phyloP scores from a whole-genome alignment of 2,888 invertebrate genomes.

The Coecobrya sp. region DNA sequence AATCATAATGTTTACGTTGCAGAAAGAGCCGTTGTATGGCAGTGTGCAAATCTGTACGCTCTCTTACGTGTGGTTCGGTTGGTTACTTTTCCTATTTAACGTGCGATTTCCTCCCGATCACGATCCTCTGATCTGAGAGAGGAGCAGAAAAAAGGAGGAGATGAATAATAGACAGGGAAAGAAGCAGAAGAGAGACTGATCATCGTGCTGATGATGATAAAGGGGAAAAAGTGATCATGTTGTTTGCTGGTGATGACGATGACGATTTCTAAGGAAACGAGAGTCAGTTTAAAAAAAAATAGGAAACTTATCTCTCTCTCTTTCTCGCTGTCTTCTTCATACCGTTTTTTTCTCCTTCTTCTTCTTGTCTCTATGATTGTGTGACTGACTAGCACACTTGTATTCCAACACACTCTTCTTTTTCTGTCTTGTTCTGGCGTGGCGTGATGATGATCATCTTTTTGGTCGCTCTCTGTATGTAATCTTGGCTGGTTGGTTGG shows the following conservation, averaged over 20 bases:
- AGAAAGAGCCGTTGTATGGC: too few relatives aligned
- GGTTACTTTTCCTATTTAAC: constrained; percentile 19
- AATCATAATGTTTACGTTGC: neutral
- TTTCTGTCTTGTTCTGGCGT: constrained; percentile 6
- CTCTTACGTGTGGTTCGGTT: too few relatives aligned
- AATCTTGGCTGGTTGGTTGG: neutral
- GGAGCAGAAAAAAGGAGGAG: neutral
- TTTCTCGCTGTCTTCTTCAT: constrained; percentile 12
- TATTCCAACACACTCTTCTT: neutral
- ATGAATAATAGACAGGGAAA: constrained; percentile 11
- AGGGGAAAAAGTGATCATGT: constrained; percentile 27
- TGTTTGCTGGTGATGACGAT: neutral
- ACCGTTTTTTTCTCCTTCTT: neutral
- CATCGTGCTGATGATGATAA: neutral
- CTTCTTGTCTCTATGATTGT: neutral
- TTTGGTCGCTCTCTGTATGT: neutral
- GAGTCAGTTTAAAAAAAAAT: neutral
- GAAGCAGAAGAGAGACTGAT: neutral
- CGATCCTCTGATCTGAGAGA: neutral
- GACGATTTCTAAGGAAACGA: constrained; percentile 41
- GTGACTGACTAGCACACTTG: constrained; percentile 19
- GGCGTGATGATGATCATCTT: neutral
- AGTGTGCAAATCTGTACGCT: too few relatives aligned
- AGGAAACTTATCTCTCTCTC: constrained; percentile 40
- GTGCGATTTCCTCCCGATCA: constrained; percentile 7